phyloP scores from a whole-genome alignment of 2,113 vertebrate genomes.

The Harpagus bidentatus region DNA sequence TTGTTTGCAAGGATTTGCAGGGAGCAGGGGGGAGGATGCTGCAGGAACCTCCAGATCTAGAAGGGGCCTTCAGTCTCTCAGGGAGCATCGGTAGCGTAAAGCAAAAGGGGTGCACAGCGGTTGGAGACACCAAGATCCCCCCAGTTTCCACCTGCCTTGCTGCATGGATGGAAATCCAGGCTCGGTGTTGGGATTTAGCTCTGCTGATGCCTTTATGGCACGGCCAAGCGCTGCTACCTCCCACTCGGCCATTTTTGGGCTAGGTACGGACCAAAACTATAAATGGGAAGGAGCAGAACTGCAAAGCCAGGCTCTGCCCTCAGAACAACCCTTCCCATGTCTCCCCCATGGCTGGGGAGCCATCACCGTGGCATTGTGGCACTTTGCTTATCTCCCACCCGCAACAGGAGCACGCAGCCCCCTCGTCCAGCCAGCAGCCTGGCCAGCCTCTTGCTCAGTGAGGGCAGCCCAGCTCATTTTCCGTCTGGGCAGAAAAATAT shows the following conservation, averaged over 20 bases:
- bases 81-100: not conserved
- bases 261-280: not conserved
- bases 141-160: not conserved
- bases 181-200: not conserved
- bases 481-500: not conserved
- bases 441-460: not conserved
- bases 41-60: not conserved
- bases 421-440: not conserved
- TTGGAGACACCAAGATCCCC: not conserved
- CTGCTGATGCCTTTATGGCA: not conserved
- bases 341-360: not conserved
- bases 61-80: not conserved
- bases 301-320: not conserved
- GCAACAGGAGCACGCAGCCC: not conserved
- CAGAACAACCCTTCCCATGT: not conserved
- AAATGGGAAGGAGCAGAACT: not conserved
- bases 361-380: fast-evolving
- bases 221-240: fast-evolving
- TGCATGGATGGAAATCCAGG: not conserved
- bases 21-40: not conserved
- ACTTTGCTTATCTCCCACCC: not conserved
- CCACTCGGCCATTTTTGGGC: fast-evolving
- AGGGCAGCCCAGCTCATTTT: not conserved
- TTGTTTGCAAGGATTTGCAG: not conserved
- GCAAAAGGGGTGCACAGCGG: not conserved